Evolutionary conservation across 1,140 invertebrate species (phyloP), one percentile per base, ranked within the genome.

Genomic region (Trypoxylus dichotomus): DNA sequence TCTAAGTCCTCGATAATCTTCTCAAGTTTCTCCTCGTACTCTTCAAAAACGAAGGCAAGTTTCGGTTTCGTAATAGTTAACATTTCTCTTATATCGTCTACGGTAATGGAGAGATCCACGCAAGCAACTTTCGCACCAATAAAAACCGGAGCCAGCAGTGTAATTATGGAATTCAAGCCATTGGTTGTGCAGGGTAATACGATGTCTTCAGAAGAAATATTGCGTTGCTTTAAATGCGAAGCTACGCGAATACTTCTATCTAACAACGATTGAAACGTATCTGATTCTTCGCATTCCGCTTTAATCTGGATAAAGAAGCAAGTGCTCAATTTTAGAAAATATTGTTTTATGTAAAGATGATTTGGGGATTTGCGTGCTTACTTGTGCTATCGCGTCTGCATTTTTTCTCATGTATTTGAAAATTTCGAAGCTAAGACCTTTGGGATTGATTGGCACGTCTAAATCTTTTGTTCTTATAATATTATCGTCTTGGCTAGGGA

Each of bases 271-370:
- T 78, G 79, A 78, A 82, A 83, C 0, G 84, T 86, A 72, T 87
- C 86, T 13, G 60, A 80, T 71, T 83, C 81, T n/a, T 81, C 84
- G 8, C 85, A 86, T 15, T 79, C 79, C 25, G 82, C 83, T 77
- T 86, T 83, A 29, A 86, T 85, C 86, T 87, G 43, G 1, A 19
- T 47, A n/a, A n/a, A n/a, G n/a, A n/a, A n/a, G n/a, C n/a, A n/a
- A n/a, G n/a, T n/a, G n/a, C n/a, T n/a, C n/a, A n/a, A n/a, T 8
- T 3, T 47, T 47, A 11, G 1, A 47, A 47, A 47, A 13, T 13
- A 47, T 47, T 13, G 15, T 15, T 47, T 15, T 47, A 47, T 1
- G n/a, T 15, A 19, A 19, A 19, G 15, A 13, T 47, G n/a, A 47
- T 13, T 47, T 47, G 15, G n/a, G n/a, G 15, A 1, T 15, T 1